phyloP scores from a whole-genome alignment of 2,113 vertebrate genomes.

The Mola mola region DNA sequence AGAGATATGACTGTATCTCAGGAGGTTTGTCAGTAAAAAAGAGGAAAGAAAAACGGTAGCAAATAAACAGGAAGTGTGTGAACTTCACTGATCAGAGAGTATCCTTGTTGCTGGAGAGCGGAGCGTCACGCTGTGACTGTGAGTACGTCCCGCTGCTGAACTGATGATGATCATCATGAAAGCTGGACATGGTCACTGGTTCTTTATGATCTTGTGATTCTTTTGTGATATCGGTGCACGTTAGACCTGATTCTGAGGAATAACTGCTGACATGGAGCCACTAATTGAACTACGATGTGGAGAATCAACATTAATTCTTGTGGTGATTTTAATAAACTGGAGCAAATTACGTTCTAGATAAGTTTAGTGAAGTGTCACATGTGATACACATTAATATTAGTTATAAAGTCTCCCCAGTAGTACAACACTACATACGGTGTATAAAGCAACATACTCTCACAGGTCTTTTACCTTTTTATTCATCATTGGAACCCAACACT shows the following conservation, averaged over 20 bases:
- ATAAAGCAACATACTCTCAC: too few relatives aligned
- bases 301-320: too few relatives aligned
- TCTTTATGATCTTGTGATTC: constrained; percentile 11
- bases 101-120: constrained; percentile 34
- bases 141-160: constrained; percentile 41
- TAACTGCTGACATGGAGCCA: constrained; percentile 8
- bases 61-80: neutral
- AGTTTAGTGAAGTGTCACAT: too few relatives aligned
- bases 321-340: too few relatives aligned
- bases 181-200: constrained; percentile 7
- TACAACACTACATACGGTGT: too few relatives aligned
- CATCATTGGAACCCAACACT: too few relatives aligned
- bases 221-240: constrained; percentile 17
- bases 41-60: too few relatives aligned
- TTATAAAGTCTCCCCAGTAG: too few relatives aligned
- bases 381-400: too few relatives aligned
- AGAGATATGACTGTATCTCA: neutral
- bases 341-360: too few relatives aligned
- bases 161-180: neutral
- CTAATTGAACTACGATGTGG: neutral
- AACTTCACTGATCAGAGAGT: constrained; percentile 42
- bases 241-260: constrained; percentile 13
- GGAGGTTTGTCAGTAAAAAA: neutral
- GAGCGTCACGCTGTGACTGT: constrained; percentile 16
- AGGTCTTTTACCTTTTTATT: too few relatives aligned